phyloP scores from a whole-genome alignment of 2,113 vertebrate species.

The Amphilophus citrinellus region DNA sequence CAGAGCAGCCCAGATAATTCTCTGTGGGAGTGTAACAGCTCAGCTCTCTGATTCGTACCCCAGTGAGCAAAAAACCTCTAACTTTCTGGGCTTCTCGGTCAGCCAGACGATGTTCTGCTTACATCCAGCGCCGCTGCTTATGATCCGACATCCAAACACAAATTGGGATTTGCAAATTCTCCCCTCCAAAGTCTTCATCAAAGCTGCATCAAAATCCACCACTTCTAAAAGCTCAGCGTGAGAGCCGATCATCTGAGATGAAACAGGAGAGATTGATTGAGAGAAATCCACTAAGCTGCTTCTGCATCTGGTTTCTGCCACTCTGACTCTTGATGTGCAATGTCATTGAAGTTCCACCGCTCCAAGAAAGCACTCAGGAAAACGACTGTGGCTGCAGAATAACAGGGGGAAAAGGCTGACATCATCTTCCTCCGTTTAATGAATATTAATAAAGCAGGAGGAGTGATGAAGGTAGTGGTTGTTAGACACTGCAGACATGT shows the following conservation, averaged over 20 bases:
- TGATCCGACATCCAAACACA: slow-evolving; percentile 42
- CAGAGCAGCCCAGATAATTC: slow-evolving; percentile 20
- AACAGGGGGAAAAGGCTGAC: slow-evolving; percentile 33
- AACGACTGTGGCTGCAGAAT: slow-evolving; percentile 33
- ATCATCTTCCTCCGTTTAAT: slow-evolving; percentile 38
- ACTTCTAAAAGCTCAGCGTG: slow-evolving; percentile 34
- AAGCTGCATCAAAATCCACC: slow-evolving; percentile 27
- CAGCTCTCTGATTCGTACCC: slow-evolving; percentile 35
- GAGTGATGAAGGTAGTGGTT: slow-evolving; percentile 4
- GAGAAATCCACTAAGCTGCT: slow-evolving; percentile 53
- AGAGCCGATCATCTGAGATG: slow-evolving; percentile 46
- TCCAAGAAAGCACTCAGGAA: slow-evolving; percentile 62
- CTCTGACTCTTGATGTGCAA: slow-evolving; percentile 54
- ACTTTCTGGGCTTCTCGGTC: slow-evolving; percentile 17
- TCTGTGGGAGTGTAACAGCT: not conserved
- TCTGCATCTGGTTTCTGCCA: slow-evolving; percentile 56
- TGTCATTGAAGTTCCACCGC: slow-evolving; percentile 46
- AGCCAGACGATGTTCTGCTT: slow-evolving; percentile 16
- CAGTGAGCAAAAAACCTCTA: slow-evolving; percentile 29
- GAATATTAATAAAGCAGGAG: slow-evolving; percentile 60
- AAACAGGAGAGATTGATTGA: slow-evolving; percentile 46
- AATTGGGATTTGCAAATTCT: slow-evolving; percentile 37
- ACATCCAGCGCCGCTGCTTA: not conserved
- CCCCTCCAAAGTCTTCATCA: slow-evolving; percentile 26
- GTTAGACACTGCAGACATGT: slow-evolving; percentile 9